Conservation (phyloP, 2,888 invertebrate genomes). For the Drosophila robusta region DNA sequence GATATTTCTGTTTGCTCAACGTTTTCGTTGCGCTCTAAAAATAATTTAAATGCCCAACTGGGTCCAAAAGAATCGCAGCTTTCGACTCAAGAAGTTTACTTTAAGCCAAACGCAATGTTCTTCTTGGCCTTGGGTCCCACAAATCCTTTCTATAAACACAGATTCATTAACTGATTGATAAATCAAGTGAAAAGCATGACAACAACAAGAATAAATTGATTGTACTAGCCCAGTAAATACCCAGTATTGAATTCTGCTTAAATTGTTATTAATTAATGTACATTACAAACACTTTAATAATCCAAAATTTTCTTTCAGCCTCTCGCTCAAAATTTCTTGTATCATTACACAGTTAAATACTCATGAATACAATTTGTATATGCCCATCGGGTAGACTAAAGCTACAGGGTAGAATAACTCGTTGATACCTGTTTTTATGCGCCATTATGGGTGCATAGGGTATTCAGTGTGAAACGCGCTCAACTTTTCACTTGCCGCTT, state of each 20-base stretch:
- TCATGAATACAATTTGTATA: neutral
- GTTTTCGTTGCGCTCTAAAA: slow-evolving; percentile 31
- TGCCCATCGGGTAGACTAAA: neutral
- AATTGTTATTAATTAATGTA: too few relatives aligned
- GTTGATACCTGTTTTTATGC: neutral
- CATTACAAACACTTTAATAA: too few relatives aligned
- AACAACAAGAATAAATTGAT: neutral
- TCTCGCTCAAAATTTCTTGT: too few relatives aligned
- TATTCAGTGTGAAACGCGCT: neutral
- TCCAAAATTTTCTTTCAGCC: too few relatives aligned
- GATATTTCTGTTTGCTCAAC: slow-evolving; percentile 28
- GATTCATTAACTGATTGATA: neutral
- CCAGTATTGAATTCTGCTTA: neutral
- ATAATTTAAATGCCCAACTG: slow-evolving; percentile 30
- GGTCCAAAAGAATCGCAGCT: slow-evolving; percentile 9
- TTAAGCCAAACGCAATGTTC: slow-evolving; percentile 1
- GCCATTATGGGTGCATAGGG: neutral
- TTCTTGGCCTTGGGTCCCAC: slow-evolving; percentile 2
- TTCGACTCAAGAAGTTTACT: slow-evolving; percentile 2
- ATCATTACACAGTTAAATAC: too few relatives aligned
- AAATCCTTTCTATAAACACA: slow-evolving; percentile 12
- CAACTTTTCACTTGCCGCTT: slow-evolving; percentile 21
- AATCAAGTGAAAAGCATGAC: slow-evolving; percentile 3
- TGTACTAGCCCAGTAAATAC: neutral
- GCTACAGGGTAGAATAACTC: neutral